Evolutionary conservation across 2,113 vertebrate species (phyloP).

Genomic region (Plotosus lineatus): DNA sequence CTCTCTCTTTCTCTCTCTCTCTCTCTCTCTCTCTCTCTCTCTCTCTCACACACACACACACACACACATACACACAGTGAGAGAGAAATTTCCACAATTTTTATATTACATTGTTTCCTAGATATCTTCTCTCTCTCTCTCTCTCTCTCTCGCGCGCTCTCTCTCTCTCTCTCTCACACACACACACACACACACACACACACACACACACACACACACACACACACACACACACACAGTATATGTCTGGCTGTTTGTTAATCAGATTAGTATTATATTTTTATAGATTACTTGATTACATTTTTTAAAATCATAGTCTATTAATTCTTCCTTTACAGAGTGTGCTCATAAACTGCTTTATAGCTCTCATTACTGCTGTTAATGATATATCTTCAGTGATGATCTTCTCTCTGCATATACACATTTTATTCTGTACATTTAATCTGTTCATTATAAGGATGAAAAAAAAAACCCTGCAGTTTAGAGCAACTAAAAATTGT

Average conservation of each 20-base stretch:
- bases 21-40: too few relatives aligned
- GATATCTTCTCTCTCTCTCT: background rate
- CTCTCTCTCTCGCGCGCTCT: background rate
- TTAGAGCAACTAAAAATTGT: background rate
- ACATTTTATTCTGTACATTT: background rate
- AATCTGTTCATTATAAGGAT: background rate
- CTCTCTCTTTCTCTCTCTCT: too few relatives aligned
- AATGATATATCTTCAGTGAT: background rate
- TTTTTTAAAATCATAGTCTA: background rate
- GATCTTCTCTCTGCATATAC: background rate
- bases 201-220: background rate
- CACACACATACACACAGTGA: too few relatives aligned
- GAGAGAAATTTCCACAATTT: too few relatives aligned
- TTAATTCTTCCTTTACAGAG: constrained; percentile 5
- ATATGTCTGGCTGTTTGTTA: background rate
- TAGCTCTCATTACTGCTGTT: background rate
- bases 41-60: too few relatives aligned
- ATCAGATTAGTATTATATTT: background rate
- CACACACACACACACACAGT: background rate
- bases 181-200: too few relatives aligned
- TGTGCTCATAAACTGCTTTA: background rate
- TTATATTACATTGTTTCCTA: too few relatives aligned
- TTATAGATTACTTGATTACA: background rate
- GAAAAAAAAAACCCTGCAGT: too few relatives aligned
- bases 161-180: too few relatives aligned